A percentile compares a stretch with the other conserved stretches of the same genome.
Conservation (phyloP, 2,888 invertebrate species). For the Exephanes ischioxanthus region DNA sequence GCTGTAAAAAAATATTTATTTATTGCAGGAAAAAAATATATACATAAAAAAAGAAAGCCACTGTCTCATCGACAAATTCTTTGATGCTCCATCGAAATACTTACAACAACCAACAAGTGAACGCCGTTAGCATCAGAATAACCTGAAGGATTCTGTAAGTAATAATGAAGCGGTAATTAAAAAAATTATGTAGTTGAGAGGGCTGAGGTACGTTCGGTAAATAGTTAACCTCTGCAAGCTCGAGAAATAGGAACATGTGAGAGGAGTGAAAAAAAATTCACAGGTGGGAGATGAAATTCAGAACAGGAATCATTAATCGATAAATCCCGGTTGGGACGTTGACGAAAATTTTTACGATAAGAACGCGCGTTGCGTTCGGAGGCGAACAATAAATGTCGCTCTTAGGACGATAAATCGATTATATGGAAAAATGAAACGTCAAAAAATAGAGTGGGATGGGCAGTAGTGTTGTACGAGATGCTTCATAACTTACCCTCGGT, state of each 20-base stretch:
- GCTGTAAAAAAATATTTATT: constrained; percentile 84
- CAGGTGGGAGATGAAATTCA: constrained; percentile 33
- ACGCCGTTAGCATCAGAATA: constrained; percentile 93
- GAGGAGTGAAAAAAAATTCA: constrained; percentile 14
- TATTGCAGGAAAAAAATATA: constrained; percentile 18
- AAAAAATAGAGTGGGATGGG: constrained; percentile 62
- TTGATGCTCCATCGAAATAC: constrained; percentile 84
- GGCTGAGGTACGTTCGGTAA: constrained; percentile 41
- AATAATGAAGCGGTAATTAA: constrained; percentile 5
- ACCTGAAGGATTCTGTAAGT: constrained; percentile 93
- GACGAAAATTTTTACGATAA: neutral
- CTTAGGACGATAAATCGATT: neutral
- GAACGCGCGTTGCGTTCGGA: neutral
- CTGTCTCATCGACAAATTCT: constrained; percentile 16
- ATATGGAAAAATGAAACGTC: constrained; percentile 41
- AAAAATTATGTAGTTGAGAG: neutral
- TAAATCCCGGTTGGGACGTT: constrained; percentile 18
- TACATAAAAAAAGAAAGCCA: constrained; percentile 5
- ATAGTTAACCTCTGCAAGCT: constrained; percentile 23
- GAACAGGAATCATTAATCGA: constrained; percentile 14
- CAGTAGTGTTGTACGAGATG: constrained; percentile 14
- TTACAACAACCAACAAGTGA: constrained; percentile 96
- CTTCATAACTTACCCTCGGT: constrained; percentile 91
- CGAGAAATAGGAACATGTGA: constrained; percentile 15
- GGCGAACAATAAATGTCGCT: neutral